phyloP scores from a whole-genome alignment of 2,797 vertebrate genomes.

The Acanthurus lineatus region DNA sequence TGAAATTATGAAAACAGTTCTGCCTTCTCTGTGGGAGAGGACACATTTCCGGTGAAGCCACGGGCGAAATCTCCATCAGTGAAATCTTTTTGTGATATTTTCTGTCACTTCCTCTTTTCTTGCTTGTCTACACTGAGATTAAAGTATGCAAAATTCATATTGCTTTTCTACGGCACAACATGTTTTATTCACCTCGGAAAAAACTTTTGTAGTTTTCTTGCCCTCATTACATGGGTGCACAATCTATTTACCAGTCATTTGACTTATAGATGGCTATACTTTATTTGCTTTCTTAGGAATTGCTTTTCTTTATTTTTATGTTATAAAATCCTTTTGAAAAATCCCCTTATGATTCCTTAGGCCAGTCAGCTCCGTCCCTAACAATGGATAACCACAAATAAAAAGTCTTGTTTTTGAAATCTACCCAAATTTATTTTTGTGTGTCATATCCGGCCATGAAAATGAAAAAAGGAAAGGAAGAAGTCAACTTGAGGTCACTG shows the following conservation, averaged over 20 bases:
- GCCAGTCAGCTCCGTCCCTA: neutral
- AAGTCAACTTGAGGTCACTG: slow-evolving; percentile 38
- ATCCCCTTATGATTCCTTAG: neutral
- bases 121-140: neutral
- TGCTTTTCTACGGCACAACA: neutral
- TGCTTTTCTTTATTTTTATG: no score
- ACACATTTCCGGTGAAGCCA: slow-evolving; percentile 13
- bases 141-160: neutral
- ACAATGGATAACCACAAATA: neutral
- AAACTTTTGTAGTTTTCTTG: neutral
- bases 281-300: no score
- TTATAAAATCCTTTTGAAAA: neutral
- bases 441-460: neutral
- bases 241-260: neutral
- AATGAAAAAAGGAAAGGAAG: neutral
- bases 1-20: slow-evolving; percentile 58
- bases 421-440: neutral
- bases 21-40: slow-evolving; percentile 15
- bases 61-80: neutral
- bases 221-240: neutral
- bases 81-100: slow-evolving; percentile 8
- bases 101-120: neutral
- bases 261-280: neutral
- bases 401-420: neutral
- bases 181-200: neutral